Percentiles rank a stretch among this genome's conserved stretches.
phyloP scores from a whole-genome alignment of 1,140 invertebrate species.

The Cryptotermes secundus region DNA sequence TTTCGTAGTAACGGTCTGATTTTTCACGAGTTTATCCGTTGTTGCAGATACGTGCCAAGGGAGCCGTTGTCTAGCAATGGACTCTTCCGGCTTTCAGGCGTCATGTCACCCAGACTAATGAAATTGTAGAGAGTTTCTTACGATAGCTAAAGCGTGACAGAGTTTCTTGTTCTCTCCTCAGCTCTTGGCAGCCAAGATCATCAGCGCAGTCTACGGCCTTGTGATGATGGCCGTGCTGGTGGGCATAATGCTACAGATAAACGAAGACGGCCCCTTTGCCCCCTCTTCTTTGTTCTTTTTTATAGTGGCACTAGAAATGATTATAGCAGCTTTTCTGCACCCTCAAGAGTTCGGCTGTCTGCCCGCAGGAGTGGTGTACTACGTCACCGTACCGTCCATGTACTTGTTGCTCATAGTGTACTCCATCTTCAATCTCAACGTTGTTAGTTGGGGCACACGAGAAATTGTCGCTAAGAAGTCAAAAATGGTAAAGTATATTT shows the following conservation, averaged over 20 bases:
- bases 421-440: slow-evolving; percentile 87
- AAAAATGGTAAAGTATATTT: slow-evolving; percentile 45
- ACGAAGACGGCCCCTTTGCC: slow-evolving; percentile 73
- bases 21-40: too few species aligned
- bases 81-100: too few species aligned
- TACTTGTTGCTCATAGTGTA: slow-evolving; percentile 91
- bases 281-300: slow-evolving; percentile 79
- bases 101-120: too few species aligned
- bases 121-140: too few species aligned
- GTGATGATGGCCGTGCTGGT: slow-evolving; percentile 93
- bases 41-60: too few species aligned
- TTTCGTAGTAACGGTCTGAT: too few species aligned
- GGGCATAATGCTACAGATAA: slow-evolving; percentile 78
- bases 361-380: slow-evolving; percentile 78
- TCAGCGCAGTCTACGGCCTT: slow-evolving; percentile 79
- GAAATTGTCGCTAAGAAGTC: slow-evolving; percentile 56
- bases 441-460: slow-evolving; percentile 88
- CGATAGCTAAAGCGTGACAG: too few species aligned
- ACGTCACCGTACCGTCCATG: slow-evolving; percentile 90
- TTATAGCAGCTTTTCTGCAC: slow-evolving; percentile 75
- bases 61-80: too few species aligned
- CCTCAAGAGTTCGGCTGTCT: slow-evolving; percentile 82
- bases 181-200: slow-evolving; percentile 66
- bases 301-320: slow-evolving; percentile 58
- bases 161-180: slow-evolving; percentile 39